These are phyloP conservation scores for Equus quagga DNA, from an alignment of 2,113 vertebrate species.

Conservation along the genomic window DNA sequence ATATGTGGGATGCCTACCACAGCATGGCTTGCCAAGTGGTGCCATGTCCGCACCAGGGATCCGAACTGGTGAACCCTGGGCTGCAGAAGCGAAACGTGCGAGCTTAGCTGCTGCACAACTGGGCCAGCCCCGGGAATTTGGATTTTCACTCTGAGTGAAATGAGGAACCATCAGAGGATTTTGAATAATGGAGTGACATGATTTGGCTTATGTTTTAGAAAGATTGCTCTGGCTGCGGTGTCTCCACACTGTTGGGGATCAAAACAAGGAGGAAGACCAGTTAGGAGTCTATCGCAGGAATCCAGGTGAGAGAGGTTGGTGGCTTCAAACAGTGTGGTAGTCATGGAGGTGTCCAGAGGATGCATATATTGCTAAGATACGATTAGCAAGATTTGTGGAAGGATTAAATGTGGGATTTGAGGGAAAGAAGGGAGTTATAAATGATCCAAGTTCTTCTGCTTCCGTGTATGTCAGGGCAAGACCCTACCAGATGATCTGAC, in stretches of 20 bases:
- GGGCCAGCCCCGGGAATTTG: neutral
- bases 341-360: neutral
- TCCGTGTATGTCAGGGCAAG: neutral
- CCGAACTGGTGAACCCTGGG: too few relatives aligned
- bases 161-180: neutral
- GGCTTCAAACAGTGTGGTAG: neutral
- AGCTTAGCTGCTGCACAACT: too few relatives aligned
- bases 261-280: neutral
- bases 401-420: neutral
- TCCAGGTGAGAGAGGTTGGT: neutral
- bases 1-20: too few relatives aligned
- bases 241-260: neutral
- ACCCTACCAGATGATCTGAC: neutral
- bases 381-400: neutral
- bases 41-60: too few relatives aligned
- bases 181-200: neutral
- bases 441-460: neutral
- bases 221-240: neutral
- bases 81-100: too few relatives aligned
- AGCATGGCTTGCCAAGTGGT: too few relatives aligned
- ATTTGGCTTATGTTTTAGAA: neutral
- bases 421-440: neutral
- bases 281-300: neutral
- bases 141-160: slow-evolving; percentile 8
- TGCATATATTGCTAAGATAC: neutral